Percentiles rank a stretch among this genome's conserved stretches.
Conservation (phyloP, 2,888 invertebrate genomes). For the Drosophila silvestris region DNA sequence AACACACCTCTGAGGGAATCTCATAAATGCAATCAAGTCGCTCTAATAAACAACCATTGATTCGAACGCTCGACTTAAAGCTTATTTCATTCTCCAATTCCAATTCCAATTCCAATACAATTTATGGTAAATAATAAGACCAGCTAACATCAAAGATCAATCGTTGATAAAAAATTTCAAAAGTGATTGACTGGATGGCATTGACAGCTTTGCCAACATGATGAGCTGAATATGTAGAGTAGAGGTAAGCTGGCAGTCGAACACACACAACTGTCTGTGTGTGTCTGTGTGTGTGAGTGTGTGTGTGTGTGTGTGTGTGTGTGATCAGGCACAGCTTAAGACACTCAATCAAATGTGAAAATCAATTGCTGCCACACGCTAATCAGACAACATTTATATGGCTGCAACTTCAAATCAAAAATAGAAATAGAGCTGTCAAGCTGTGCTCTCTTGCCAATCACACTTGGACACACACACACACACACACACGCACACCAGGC, state of each 20-base stretch:
- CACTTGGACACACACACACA: conserved; percentile 6
- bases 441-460: conserved; percentile 2
- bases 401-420: conserved; percentile 37
- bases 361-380: conserved; percentile 63
- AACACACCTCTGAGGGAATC: conserved; percentile 5
- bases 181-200: conserved; percentile 18
- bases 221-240: conserved; percentile 30
- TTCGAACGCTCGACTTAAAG: conserved; percentile 20
- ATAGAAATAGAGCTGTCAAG: conserved; percentile 44
- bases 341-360: conserved; percentile 62
- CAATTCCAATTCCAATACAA: conserved; percentile 28
- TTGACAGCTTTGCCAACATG: conserved; percentile 39
- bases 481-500: background rate
- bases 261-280: conserved; percentile 1
- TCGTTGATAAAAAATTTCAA: background rate
- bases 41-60: conserved; percentile 17
- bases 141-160: conserved; percentile 43
- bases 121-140: conserved; percentile 50
- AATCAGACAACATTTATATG: conserved; percentile 65
- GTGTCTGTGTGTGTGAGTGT: too few relatives aligned
- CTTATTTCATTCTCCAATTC: conserved; percentile 27
- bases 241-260: conserved; percentile 29
- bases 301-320: background rate
- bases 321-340: conserved; percentile 48
- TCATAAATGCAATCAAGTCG: conserved; percentile 19